Base-by-base conservation (phyloP, 2,113 vertebrate species). In the Bambusicola thoracicus region DNA sequence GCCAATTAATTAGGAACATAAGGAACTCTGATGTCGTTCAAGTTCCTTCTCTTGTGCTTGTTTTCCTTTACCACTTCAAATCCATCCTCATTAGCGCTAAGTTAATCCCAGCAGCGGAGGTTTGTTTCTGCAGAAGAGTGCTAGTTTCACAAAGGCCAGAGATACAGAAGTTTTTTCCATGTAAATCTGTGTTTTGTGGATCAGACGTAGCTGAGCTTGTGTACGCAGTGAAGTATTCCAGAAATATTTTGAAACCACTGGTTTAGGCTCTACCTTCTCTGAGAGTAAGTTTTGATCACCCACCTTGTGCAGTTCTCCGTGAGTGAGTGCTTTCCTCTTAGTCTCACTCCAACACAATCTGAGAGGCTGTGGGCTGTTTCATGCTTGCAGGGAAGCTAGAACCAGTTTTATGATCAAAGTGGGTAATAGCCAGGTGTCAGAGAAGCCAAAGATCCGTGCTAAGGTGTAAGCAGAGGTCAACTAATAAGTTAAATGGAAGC, bases 1-100 rank as follows among this genome's bases (percentile, higher is more conserved):
- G 34, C 41, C 18, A 87, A 17, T 93, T 85, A 83, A 83, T 91
- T 34, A 77, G 85, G 85, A 92, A 67, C 44, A 46, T 44, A 32
- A 90, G 65, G 49, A 49, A 49, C 36, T 82, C 94, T 0, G 0
- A 41, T 55, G 29, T 62, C 8, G 27, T 79, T 87, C 11, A 85
- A 11, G 22, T 91, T 80, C 17, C 21, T 85, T 9, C 18, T 69
- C 4, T 55, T 80, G 49, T 40, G 21, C 89, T 95, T 83, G 21
- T 69, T 85, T 73, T 73, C 20, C 25, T 87, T 63, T 85, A 20
- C 41, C 49, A 78, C 32, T 85, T 95, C 19, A 86, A 36, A 24
- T 79, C 66, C n/a, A 38, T 49, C 8, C 0, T 66, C 61, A 29
- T 38, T 81, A 81, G 15, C 91, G 53, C 16, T n/a, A 36, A 85